phyloP scores from a whole-genome alignment of 1,140 invertebrate species.

The Drosophila tristis region DNA sequence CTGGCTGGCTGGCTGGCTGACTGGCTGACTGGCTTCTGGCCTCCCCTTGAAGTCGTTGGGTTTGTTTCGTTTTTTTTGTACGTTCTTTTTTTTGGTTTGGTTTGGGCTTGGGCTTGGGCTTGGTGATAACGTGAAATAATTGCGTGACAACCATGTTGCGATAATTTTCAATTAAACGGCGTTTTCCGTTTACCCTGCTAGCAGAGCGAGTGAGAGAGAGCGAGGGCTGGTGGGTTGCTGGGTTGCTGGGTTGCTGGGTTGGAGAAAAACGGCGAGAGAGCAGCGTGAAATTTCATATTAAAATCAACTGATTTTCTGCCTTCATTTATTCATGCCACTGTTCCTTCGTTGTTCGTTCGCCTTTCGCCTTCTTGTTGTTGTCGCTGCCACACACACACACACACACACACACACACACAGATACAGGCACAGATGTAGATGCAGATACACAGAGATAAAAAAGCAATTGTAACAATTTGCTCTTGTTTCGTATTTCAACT shows the following conservation, averaged over 20 bases:
- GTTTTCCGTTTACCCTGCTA: slow-evolving; percentile 50
- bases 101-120: slow-evolving; percentile 9
- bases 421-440: slow-evolving; percentile 13
- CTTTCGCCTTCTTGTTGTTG: slow-evolving; percentile 48
- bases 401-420: slow-evolving; percentile 28
- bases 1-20: not conserved
- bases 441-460: slow-evolving; percentile 16
- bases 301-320: slow-evolving; percentile 82
- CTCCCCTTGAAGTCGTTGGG: not conserved
- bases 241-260: too few species aligned
- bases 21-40: not conserved
- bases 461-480: slow-evolving; percentile 67
- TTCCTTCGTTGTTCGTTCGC: slow-evolving; percentile 22
- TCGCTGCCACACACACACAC: slow-evolving; percentile 42
- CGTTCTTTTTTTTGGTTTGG: slow-evolving; percentile 40
- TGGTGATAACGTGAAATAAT: slow-evolving; percentile 83
- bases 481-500: slow-evolving; percentile 59
- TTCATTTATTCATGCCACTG: slow-evolving; percentile 78
- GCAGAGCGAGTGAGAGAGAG: not conserved
- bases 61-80: not conserved
- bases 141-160: slow-evolving; percentile 83
- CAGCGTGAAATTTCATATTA: slow-evolving; percentile 81
- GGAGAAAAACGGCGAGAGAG: slow-evolving; percentile 26
- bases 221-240: too few species aligned
- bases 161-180: slow-evolving; percentile 84